Evolutionary conservation across 2,888 invertebrate genomes (phyloP).

Genomic region (Eilema sororculum): DNA sequence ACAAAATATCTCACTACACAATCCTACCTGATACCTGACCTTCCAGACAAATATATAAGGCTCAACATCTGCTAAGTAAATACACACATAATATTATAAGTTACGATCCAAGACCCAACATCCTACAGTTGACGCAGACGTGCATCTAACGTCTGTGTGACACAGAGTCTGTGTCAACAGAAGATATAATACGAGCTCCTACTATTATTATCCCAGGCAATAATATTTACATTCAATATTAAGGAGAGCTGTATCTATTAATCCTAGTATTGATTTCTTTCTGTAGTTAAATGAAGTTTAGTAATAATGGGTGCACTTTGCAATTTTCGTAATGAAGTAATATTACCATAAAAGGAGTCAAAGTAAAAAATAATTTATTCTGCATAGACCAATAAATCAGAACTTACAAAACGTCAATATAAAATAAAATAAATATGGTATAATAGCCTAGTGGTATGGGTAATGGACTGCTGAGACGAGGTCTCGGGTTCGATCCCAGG

Average conservation of each 20-base stretch:
- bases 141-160: no score
- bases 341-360: no score
- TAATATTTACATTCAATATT: neutral
- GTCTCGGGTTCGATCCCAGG: no score
- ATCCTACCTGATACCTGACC: neutral
- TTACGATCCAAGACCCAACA: neutral
- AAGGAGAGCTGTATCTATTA: neutral
- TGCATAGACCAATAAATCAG: no score
- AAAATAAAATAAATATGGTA: no score
- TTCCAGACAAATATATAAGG: neutral
- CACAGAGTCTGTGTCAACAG: constrained; percentile 5
- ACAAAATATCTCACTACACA: constrained; percentile 44
- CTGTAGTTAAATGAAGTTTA: neutral
- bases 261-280: neutral
- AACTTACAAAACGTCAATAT: no score
- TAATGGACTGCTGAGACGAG: no score
- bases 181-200: neutral
- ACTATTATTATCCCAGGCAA: neutral
- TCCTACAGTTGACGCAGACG: neutral
- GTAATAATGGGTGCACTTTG: no score
- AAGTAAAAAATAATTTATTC: no score
- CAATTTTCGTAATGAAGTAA: no score
- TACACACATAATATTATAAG: neutral
- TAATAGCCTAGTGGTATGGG: no score
- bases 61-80: neutral